Percentiles rank a stretch among this genome's conserved stretches.
Conservation (phyloP, 2,888 invertebrate species). For the Drosophila affinis region DNA sequence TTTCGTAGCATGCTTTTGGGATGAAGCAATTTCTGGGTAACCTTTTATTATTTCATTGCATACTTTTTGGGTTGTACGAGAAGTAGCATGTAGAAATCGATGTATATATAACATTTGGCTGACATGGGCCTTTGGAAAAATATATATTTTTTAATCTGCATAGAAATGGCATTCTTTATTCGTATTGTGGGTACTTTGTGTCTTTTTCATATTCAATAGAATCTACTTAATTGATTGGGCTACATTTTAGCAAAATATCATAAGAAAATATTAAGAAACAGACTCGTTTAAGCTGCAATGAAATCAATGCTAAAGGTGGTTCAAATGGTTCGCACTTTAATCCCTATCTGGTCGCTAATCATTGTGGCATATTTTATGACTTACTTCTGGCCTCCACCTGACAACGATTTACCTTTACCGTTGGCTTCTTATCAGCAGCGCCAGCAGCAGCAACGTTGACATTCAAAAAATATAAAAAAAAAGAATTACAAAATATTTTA, state of each 20-base stretch:
- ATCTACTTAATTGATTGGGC: background rate
- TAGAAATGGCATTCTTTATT: background rate
- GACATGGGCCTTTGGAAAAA: background rate
- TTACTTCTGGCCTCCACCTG: conserved; percentile 36
- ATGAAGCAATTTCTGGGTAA: no score
- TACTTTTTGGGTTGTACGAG: conserved; percentile 6
- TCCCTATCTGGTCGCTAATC: background rate
- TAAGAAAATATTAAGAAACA: no score
- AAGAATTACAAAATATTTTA: conserved; percentile 60
- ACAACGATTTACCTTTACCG: conserved; percentile 49
- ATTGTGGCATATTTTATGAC: conserved; percentile 24
- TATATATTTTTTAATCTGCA: no score
- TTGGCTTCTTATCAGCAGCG: conserved; percentile 58
- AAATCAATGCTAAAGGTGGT: no score
- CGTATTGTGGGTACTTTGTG: no score
- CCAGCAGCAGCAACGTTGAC: conserved; percentile 54
- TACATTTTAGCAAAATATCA: no score
- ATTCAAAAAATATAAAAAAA: conserved; percentile 58
- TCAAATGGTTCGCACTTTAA: no score
- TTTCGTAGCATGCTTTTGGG: background rate
- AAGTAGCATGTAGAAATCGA: background rate
- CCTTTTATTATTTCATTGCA: background rate
- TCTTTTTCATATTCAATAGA: background rate
- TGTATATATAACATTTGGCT: background rate
- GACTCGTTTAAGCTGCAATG: no score